Conservation (phyloP, 2,888 invertebrate species). For the Mactromeris polynyma region DNA sequence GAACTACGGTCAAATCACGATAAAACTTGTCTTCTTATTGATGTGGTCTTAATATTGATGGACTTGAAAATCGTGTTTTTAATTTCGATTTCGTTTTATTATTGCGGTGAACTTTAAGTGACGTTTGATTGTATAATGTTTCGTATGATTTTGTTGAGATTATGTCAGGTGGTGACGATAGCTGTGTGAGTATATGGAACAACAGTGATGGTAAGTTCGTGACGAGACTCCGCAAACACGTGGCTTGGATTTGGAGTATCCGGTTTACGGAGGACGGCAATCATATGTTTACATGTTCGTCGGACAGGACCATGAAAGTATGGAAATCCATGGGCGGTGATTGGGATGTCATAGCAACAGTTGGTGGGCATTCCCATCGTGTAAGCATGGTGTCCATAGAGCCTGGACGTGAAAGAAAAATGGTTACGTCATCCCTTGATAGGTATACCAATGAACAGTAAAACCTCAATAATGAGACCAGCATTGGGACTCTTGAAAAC, state of each 20-base stretch:
- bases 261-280: conserved; percentile 73
- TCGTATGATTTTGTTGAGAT: conserved; percentile 43
- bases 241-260: conserved; percentile 72
- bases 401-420: conserved; percentile 38
- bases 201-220: conserved; percentile 21
- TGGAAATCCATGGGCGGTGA: conserved; percentile 21
- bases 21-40: no score
- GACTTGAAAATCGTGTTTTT: no score
- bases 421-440: conserved; percentile 68
- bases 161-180: conserved; percentile 63
- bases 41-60: no score
- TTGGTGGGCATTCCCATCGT: conserved; percentile 65
- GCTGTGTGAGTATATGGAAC: conserved; percentile 58
- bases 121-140: no score
- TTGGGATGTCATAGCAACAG: conserved; percentile 59
- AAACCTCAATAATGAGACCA: no score
- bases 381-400: conserved; percentile 62
- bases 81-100: no score
- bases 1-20: no score
- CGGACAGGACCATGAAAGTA: conserved; percentile 67
- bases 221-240: conserved; percentile 31
- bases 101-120: no score
- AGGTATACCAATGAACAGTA: conserved; percentile 50
- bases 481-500: no score
- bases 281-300: conserved; percentile 79